These are phyloP conservation scores for Chiroxiphia lanceolata DNA, from an alignment of 2,797 vertebrate genomes.

Conservation along the genomic window DNA sequence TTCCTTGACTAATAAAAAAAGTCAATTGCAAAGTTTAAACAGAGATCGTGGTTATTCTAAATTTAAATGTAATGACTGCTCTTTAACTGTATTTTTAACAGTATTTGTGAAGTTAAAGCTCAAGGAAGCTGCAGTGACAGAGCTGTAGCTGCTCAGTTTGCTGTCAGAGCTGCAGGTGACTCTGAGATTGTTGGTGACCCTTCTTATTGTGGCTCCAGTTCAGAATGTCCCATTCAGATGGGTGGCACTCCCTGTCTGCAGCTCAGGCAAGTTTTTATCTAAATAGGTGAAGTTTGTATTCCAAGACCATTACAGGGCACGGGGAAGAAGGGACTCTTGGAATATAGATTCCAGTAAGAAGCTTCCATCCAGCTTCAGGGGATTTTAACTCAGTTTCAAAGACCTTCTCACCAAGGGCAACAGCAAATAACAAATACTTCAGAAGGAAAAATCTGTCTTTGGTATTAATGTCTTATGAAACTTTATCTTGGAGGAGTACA, in stretches of 20 bases:
- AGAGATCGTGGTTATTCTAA: background rate
- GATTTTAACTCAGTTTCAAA: background rate
- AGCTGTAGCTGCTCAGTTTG: background rate
- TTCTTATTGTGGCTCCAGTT: background rate
- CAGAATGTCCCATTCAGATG: background rate
- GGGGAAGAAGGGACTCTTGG: background rate
- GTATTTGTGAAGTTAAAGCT: background rate
- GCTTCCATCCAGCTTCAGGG: background rate
- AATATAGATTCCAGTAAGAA: background rate
- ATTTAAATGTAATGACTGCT: background rate
- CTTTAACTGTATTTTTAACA: background rate
- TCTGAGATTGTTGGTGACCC: background rate
- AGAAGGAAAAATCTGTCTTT: background rate
- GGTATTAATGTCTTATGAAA: background rate
- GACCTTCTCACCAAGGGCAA: background rate
- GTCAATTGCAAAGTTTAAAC: background rate
- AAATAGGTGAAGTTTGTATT: background rate
- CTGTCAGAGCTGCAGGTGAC: background rate
- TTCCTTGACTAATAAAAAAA: background rate
- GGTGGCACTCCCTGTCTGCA: background rate
- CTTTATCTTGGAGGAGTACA: background rate
- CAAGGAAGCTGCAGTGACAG: background rate
- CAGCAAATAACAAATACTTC: background rate
- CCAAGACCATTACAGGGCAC: background rate
- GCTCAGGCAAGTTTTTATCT: background rate